phyloP scores from a whole-genome alignment of 2,888 invertebrate genomes.

The Scaeva pyrastri region DNA sequence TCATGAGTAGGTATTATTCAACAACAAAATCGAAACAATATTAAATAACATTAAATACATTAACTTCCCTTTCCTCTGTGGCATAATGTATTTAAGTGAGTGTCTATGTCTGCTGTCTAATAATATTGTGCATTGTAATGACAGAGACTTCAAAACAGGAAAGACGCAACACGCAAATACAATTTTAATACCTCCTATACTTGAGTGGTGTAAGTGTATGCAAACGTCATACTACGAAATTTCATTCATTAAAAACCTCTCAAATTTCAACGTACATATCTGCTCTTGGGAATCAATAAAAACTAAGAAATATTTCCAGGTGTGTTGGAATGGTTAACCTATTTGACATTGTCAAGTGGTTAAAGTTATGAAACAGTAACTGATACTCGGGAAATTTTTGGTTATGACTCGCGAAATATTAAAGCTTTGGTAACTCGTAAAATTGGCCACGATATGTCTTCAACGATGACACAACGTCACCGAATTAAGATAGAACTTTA shows the following conservation, averaged over 20 bases:
- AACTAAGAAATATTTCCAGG: background rate
- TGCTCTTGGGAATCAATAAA: constrained; percentile 32
- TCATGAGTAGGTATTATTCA: constrained; percentile 40
- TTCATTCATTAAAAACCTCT: constrained; percentile 61
- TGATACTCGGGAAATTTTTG: too few relatives aligned
- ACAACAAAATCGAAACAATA: constrained; percentile 57
- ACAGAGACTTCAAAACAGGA: constrained; percentile 28
- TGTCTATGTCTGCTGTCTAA: constrained; percentile 3
- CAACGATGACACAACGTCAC: too few relatives aligned
- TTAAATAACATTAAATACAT: background rate
- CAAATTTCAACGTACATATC: constrained; percentile 45
- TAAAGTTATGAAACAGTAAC: too few relatives aligned
- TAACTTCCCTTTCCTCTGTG: background rate
- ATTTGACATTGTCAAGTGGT: background rate
- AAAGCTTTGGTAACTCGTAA: too few relatives aligned
- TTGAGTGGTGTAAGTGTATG: background rate
- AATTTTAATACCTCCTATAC: background rate
- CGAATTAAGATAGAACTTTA: too few relatives aligned
- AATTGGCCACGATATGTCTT: too few relatives aligned
- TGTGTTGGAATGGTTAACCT: background rate
- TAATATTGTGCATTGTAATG: background rate
- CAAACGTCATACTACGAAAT: constrained; percentile 16
- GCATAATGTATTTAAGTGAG: background rate
- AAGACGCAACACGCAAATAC: constrained; percentile 4
- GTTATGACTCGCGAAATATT: too few relatives aligned